Base-by-base conservation (phyloP, 2,797 vertebrate genomes). In the Sylvia borin region DNA sequence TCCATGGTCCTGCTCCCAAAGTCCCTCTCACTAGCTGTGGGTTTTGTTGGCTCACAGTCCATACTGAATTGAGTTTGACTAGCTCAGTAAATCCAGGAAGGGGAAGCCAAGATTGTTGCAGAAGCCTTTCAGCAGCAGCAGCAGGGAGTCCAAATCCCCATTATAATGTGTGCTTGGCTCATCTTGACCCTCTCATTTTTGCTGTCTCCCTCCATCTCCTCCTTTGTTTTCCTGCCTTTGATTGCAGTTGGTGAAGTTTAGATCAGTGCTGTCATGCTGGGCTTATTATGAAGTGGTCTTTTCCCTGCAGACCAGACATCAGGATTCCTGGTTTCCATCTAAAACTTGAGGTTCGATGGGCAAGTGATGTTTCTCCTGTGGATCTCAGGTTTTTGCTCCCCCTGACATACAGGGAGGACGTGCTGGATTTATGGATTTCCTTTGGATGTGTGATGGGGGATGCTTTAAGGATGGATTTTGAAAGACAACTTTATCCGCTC, bases 71-170 rank as follows among this genome's bases (percentile, higher is more conserved):
- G 51, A 62, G 66, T 92, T 85, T 92, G 91, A 93, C 95, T 84
- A 94, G 62, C 91, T 93, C 82, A 76, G 70, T 72, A 81, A 62
- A 91, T 84, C 55, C 89, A 36, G 71, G 89, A 84, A 92, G 38
- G 51, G 58, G 82, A 75, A 96, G 92, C 95, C 96, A 95, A 94
- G 91, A 88, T 72, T 13, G 5, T 66, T 65, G 74, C 76, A 72
- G 82, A 85, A 86, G 71, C 87, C 76, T 96, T 96, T 92, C 93
- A 96, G 91, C 90, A 88, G 73, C 72, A 83, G 12, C 96, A 92
- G 80, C 4, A 0, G 89, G 95, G 95, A 96, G 85, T 55, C 90
- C 85, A 85, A 83, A 95, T 91, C 55, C 66, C 82, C 91, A 95
- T 97, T 96, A 93, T 95, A 95, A 84, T 43, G 76, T 96, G 93